phyloP scores from a whole-genome alignment of 2,888 invertebrate species.

The Orchesella flavescens region DNA sequence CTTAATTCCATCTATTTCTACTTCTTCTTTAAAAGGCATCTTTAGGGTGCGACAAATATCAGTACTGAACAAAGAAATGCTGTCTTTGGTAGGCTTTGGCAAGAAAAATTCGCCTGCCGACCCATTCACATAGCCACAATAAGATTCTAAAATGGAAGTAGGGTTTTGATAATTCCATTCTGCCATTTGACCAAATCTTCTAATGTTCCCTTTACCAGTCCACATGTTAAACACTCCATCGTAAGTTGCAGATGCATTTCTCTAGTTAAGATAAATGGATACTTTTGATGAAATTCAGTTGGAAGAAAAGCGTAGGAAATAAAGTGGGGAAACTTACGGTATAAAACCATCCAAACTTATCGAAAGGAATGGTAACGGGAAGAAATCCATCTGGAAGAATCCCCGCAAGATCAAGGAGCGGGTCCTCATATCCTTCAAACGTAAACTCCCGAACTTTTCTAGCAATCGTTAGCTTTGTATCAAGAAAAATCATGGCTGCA shows the following conservation, averaged over 20 bases:
- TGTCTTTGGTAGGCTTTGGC: conserved; percentile 78
- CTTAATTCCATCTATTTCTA: conserved; percentile 76
- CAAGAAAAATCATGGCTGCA: conserved; percentile 75
- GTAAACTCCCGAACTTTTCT: conserved; percentile 72
- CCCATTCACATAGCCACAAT: conserved; percentile 82
- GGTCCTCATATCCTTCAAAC: conserved; percentile 75
- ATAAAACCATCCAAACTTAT: conserved; percentile 91
- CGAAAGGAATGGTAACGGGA: conserved; percentile 78
- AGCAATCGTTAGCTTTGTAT: conserved; percentile 69
- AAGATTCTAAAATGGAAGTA: conserved; percentile 78
- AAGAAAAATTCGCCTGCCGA: conserved; percentile 88
- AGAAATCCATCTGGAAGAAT: conserved; percentile 56
- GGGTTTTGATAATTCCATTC: conserved; percentile 82
- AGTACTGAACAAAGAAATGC: conserved; percentile 81
- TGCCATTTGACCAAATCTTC: conserved; percentile 81
- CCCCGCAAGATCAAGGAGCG: conserved; percentile 74
- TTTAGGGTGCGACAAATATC: conserved; percentile 82
- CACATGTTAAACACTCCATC: conserved; percentile 86
- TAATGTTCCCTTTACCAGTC: conserved; percentile 80
- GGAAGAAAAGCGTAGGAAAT: background rate
- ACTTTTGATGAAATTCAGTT: background rate
- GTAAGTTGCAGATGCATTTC: conserved; percentile 83
- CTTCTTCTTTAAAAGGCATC: conserved; percentile 79
- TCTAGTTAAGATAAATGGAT: conserved; percentile 74
- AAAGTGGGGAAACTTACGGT: conserved; percentile 69